Conservation (phyloP, 2,888 invertebrate species). For the Heliconius hortense region DNA sequence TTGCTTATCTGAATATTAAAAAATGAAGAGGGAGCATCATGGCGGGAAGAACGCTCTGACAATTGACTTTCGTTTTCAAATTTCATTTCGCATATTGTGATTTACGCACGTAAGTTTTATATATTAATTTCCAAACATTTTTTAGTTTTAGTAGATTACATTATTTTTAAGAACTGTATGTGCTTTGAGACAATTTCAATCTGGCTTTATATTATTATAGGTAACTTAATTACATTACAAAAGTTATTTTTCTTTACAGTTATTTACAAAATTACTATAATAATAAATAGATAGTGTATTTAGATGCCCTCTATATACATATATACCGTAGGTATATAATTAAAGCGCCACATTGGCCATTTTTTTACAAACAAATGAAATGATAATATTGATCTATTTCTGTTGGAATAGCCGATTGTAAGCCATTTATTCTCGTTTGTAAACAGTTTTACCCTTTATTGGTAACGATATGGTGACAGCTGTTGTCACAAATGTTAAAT, state of each 20-base stretch:
- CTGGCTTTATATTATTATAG: neutral
- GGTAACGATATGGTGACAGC: constrained; percentile 49
- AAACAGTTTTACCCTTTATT: constrained; percentile 49
- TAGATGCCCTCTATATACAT: neutral
- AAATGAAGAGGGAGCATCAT: constrained; percentile 25
- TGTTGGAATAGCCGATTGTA: constrained; percentile 31
- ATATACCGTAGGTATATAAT: neutral
- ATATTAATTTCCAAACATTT: neutral
- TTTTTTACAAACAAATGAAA: constrained; percentile 1
- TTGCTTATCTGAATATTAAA: constrained; percentile 44
- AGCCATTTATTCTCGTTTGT: constrained; percentile 44
- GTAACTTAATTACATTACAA: neutral
- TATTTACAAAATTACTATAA: neutral
- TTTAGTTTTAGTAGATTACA: too few species aligned
- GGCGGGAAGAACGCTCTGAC: constrained; percentile 28
- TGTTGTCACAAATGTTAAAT: constrained; percentile 54
- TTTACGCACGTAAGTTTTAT: neutral
- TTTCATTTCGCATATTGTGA: constrained; percentile 3
- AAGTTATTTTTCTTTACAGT: neutral
- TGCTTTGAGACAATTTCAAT: neutral
- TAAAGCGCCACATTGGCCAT: neutral
- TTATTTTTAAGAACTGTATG: neutral
- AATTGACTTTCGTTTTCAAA: constrained; percentile 26
- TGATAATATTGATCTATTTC: constrained; percentile 11
- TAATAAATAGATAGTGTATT: neutral